Evolutionary conservation across 1,140 invertebrate species (phyloP).

Genomic region (Ridgeia piscesae): DNA sequence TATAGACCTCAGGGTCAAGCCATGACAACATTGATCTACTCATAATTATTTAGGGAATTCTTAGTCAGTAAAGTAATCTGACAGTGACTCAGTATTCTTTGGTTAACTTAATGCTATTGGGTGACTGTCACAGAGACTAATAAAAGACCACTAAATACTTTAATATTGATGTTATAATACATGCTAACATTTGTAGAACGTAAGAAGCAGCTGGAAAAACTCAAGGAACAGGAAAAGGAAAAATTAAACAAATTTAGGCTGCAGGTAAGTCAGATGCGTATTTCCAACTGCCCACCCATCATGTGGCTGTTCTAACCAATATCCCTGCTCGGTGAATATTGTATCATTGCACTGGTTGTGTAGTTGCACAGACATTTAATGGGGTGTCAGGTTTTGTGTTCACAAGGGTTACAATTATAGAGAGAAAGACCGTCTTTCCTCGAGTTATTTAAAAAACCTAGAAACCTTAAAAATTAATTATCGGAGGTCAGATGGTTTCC

Average conservation of each 20-base stretch:
- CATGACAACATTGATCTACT: too few relatives aligned
- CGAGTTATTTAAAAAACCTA: too few relatives aligned
- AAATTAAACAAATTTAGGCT: conserved; percentile 61
- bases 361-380: neutral
- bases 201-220: conserved; percentile 59
- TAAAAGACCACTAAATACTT: neutral
- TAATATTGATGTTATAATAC: neutral
- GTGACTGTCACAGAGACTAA: neutral
- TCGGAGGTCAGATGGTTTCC: too few relatives aligned
- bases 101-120: neutral
- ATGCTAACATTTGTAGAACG: conserved; percentile 56
- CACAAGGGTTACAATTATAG: too few relatives aligned
- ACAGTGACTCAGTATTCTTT: too few relatives aligned
- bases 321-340: neutral
- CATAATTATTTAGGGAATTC: too few relatives aligned
- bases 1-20: too few relatives aligned
- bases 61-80: too few relatives aligned
- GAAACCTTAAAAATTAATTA: too few relatives aligned
- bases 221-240: conserved; percentile 57
- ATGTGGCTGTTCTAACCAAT: neutral
- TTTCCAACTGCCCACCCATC: neutral
- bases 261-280: conserved; percentile 53
- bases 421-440: too few relatives aligned
- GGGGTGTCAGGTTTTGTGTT: neutral
- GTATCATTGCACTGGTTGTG: neutral